These are phyloP conservation scores for Aurelia sp. DNA, from an alignment of 30 jellyfish, hydroid and myxozoan genomes.

Conservation along the genomic window DNA sequence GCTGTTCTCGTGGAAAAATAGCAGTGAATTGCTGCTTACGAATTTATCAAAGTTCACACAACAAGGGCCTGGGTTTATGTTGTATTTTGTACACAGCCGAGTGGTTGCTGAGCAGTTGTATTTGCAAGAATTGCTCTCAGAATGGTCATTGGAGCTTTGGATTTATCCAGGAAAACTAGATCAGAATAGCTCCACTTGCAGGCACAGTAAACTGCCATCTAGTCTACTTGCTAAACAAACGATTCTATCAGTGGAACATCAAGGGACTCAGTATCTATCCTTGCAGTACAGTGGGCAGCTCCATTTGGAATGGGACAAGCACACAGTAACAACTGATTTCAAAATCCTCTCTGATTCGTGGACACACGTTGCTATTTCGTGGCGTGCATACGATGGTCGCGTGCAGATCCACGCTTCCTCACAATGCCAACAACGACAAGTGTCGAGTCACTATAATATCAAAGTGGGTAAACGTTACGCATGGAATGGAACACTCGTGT, in stretches of 20 bases:
- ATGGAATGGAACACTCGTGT: slow-evolving; percentile 53
- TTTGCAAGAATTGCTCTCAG: slow-evolving; percentile 5
- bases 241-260: slow-evolving; percentile 53
- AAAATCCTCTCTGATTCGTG: slow-evolving; percentile 17
- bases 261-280: slow-evolving; percentile 20
- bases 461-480: slow-evolving; percentile 25
- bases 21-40: slow-evolving; percentile 16
- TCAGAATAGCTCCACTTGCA: slow-evolving; percentile 1
- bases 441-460: slow-evolving; percentile 19
- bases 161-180: slow-evolving; percentile 38
- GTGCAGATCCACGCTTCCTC: slow-evolving; percentile 30
- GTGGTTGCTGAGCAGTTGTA: slow-evolving; percentile 18
- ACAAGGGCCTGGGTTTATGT: slow-evolving; percentile 73
- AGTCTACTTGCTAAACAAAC: slow-evolving; percentile 16
- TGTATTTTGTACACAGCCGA: slow-evolving; percentile 46
- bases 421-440: slow-evolving; percentile 5
- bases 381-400: slow-evolving; percentile 75
- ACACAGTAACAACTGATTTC: slow-evolving; percentile 5
- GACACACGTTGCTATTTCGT: slow-evolving; percentile 55
- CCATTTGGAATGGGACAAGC: slow-evolving; percentile 52
- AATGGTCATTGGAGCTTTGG: slow-evolving; percentile 73
- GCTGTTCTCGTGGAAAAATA: slow-evolving; percentile 30
- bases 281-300: slow-evolving; percentile 31
- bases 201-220: background rate
- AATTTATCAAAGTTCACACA: slow-evolving; percentile 22